Evolutionary conservation across 2,888 invertebrate species (phyloP).

Genomic region (Tanypteryx hageni): DNA sequence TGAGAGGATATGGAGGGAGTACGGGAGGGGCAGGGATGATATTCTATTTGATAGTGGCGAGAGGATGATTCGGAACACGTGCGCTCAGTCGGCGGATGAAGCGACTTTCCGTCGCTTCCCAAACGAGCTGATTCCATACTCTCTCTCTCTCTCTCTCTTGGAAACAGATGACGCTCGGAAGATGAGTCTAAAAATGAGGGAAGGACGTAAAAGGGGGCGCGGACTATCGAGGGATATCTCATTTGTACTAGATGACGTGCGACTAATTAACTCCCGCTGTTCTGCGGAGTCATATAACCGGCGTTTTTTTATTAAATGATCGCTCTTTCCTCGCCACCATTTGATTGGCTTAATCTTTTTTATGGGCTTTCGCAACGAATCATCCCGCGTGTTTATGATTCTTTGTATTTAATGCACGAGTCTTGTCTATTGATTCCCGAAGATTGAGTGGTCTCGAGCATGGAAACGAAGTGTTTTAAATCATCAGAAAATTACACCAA

Average conservation of each 20-base stretch:
- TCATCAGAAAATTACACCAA: no score
- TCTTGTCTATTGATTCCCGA: no score
- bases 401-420: no score
- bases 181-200: conserved; percentile 24
- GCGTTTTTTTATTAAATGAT: not conserved
- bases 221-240: not conserved
- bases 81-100: not conserved
- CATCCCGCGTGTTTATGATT: not conserved
- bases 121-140: not conserved
- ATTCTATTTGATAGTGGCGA: not conserved
- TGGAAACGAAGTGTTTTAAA: no score
- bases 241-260: not conserved
- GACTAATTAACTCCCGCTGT: conserved; percentile 13
- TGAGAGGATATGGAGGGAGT: not conserved
- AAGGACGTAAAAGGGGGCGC: not conserved
- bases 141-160: not conserved
- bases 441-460: no score
- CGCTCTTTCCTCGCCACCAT: not conserved
- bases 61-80: not conserved
- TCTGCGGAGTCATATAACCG: not conserved
- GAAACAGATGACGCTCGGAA: conserved; percentile 15
- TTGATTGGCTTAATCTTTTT: not conserved
- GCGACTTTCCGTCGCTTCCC: not conserved
- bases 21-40: not conserved
- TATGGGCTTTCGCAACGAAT: not conserved